Evolutionary conservation across 2,888 invertebrate genomes (phyloP).

Genomic region (Notodonta ziczac): DNA sequence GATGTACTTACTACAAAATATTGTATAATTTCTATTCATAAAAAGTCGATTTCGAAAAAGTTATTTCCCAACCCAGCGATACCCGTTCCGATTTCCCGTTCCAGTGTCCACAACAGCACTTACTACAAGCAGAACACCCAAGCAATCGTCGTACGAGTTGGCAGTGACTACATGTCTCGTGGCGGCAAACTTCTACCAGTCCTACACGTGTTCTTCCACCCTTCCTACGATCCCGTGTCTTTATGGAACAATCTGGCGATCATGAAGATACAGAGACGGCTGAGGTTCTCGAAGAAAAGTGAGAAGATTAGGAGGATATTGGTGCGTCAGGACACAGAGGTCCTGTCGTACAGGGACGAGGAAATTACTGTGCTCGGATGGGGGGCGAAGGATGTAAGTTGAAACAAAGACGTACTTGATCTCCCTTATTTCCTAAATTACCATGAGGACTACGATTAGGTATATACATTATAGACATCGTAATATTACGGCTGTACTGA

Average conservation of each 20-base stretch:
- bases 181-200: slow-evolving; percentile 44
- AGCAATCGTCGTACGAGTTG: slow-evolving; percentile 42
- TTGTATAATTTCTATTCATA: no score
- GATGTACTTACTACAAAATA: no score
- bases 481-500: no score
- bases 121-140: slow-evolving; percentile 23
- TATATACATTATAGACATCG: no score
- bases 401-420: no score
- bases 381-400: slow-evolving; percentile 49
- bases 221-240: slow-evolving; percentile 38
- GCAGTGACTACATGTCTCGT: slow-evolving; percentile 41
- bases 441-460: no score
- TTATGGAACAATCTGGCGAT: slow-evolving; percentile 52
- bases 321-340: slow-evolving; percentile 29
- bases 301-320: slow-evolving; percentile 44
- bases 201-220: slow-evolving; percentile 44
- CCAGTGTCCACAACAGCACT: slow-evolving; percentile 40
- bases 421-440: no score
- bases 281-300: slow-evolving; percentile 25
- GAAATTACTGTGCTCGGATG: slow-evolving; percentile 52
- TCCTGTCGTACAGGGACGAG: slow-evolving; percentile 16
- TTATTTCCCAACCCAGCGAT: no score
- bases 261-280: slow-evolving; percentile 31
- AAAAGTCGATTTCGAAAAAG: no score
- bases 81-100: slow-evolving; percentile 10